Base-by-base conservation (phyloP, 1,140 invertebrate species). In the Leucophenga varia region DNA sequence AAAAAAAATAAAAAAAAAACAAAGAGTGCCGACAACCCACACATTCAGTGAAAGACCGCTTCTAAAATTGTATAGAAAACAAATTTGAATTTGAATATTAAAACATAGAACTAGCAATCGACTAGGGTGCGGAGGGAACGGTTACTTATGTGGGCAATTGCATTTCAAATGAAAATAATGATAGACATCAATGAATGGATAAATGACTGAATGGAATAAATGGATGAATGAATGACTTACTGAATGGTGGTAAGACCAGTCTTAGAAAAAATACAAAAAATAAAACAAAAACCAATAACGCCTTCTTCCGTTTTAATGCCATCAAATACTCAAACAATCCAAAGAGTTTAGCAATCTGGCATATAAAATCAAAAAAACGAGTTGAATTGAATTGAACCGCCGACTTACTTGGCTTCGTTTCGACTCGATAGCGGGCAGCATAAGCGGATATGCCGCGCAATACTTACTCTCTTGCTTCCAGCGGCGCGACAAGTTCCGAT, bases 241-340 rank as follows among this genome's bases (percentile, higher is more conserved):
- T 25, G 10, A 25, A 25, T 25, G 22, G n/a, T n/a, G n/a, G n/a
- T n/a, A n/a, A n/a, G n/a, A n/a, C n/a, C n/a, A n/a, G n/a, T n/a
- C n/a, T n/a, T 25, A 6, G 5, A 25, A 25, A 25, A 6, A 25
- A 10, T 25, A 25, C 22, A 25, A 25, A 5, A 25, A 25, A 5
- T 5, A 25, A 5, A 25, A 25, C 22, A 25, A 25, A 5, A 52
- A 38, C 40, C 43, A 25, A 31, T 42, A 60, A 64, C 61, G 61
- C 59, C 63, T 55, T 63, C 63, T 65, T 67, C 63, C 63, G 63
- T 54, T 65, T 64, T 65, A 61, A 54, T 45, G 40, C 40, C 49
- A 43, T 18, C 34, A 43, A 31, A 20, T 30, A 30, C 17, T n/a
- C 22, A 6, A 10, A n/a, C n/a, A n/a, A n/a, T n/a, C 22, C 5